Base-by-base conservation (phyloP, 2,797 vertebrate species). In the Spinus olivaceus region DNA sequence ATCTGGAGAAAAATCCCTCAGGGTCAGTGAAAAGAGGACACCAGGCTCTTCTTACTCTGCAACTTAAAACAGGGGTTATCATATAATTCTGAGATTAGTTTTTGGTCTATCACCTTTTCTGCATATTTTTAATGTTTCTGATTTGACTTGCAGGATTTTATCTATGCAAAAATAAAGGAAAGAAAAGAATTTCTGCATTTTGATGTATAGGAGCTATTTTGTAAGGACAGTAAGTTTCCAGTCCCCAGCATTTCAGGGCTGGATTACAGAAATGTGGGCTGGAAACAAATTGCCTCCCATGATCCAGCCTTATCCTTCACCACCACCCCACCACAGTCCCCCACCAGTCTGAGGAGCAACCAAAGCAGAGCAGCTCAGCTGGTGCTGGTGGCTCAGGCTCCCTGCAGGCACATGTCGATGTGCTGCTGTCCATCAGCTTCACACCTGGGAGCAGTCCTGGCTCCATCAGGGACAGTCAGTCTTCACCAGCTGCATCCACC, bases 371-470 rank as follows among this genome's bases (percentile, higher is more conserved):
- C 32, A 37, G 33, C n/a, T 49, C 12, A 49, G 44, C 23, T 3
- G 4, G 32, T 21, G n/a, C 25, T 9, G 6, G 49, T 37, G 70
- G 60, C 39, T 77, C 1, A 5, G 59, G 53, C 41, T 50, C 3
- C 1, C 69, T 33, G 65, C 44, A 63, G 72, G 33, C 28, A 35
- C 53, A 8, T 0, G 0, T 30, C 22, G 54, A 25, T 1, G 0
- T n/a, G 47, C 56, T 81, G 49, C 70, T 35, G 25, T 33, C 39
- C 64, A 3, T 4, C 35, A 81, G 35, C 53, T 20, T 15, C 74
- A 57, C 24, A 18, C 37, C 37, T 4, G 39, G 20, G 9, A 85
- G n/a, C 6, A 3, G 39, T 17, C 28, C 65, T 16, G 3, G 28
- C 35, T 85, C 44, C 44, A 9, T 5, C 6, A 1, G 17, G 16